A percentile compares a stretch with the other conserved stretches of the same genome.
These are phyloP conservation scores for Eira barbara DNA, from an alignment of 2,113 vertebrate species.

Conservation along the genomic window DNA sequence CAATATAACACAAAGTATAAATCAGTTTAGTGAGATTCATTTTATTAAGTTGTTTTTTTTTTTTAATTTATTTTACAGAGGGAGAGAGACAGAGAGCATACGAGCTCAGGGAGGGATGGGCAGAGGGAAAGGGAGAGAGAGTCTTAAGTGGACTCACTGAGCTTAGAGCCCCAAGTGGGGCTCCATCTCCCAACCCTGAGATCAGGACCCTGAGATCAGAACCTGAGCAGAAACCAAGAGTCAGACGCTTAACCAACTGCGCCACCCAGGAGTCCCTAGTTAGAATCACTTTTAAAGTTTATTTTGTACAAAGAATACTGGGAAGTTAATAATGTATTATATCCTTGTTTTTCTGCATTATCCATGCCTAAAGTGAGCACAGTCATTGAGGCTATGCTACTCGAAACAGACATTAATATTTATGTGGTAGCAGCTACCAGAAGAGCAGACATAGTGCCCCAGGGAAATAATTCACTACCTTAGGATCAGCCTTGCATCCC, in stretches of 20 bases:
- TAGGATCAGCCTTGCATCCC: slow-evolving; percentile 28
- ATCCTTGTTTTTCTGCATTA: slow-evolving; percentile 44
- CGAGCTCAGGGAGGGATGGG: neutral
- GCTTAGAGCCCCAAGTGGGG: neutral
- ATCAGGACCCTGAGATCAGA: neutral
- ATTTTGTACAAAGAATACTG: slow-evolving; percentile 41
- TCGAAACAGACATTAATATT: slow-evolving; percentile 65
- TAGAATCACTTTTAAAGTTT: slow-evolving; percentile 51
- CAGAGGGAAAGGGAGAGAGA: neutral
- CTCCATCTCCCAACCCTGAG: neutral
- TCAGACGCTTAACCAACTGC: neutral
- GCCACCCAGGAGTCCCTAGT: neutral
- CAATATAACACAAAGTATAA: slow-evolving; percentile 8
- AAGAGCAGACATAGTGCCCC: slow-evolving; percentile 24
- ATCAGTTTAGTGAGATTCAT: slow-evolving; percentile 47
- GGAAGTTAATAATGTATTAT: slow-evolving; percentile 61
- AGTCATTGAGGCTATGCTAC: slow-evolving; percentile 23
- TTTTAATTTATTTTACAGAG: neutral
- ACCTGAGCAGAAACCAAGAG: neutral
- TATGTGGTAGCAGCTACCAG: slow-evolving; percentile 43
- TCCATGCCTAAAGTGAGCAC: slow-evolving; percentile 39
- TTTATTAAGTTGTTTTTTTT: neutral
- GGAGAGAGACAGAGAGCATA: neutral
- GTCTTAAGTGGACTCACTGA: neutral
- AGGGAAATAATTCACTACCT: slow-evolving; percentile 61